phyloP scores from a whole-genome alignment of 2,797 vertebrate genomes.

The Cheracebus regulus region DNA sequence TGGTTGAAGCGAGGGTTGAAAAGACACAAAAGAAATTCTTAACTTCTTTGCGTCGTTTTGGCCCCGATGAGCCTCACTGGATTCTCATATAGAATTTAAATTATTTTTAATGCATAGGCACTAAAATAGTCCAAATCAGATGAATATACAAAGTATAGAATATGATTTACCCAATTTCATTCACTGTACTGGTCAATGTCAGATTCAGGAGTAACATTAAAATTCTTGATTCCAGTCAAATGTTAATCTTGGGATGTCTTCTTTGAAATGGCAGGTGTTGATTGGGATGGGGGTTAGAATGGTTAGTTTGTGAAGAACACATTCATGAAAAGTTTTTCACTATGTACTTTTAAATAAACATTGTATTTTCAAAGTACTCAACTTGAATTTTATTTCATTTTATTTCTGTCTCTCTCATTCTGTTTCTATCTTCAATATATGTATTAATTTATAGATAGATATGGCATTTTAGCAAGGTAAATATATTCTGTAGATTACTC shows the following conservation, averaged over 20 bases:
- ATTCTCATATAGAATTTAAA: not conserved
- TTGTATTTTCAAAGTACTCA: not conserved
- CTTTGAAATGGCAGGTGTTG: not conserved
- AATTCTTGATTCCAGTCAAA: not conserved
- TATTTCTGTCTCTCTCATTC: not conserved
- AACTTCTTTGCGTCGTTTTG: not conserved
- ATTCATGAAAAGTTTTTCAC: not conserved
- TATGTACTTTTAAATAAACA: not conserved
- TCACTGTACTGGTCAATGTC: not conserved
- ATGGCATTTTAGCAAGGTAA: not conserved
- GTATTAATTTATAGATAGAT: not conserved
- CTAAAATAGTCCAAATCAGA: not conserved
- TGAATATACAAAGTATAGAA: not conserved
- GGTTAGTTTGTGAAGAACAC: not conserved
- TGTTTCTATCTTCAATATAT: not conserved
- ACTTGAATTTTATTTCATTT: not conserved
- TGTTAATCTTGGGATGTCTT: not conserved
- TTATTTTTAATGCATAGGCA: not conserved
- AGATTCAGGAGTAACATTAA: not conserved
- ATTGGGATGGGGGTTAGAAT: not conserved
- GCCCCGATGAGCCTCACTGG: not conserved
- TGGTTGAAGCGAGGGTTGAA: not conserved
- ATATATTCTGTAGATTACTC: not conserved
- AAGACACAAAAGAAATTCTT: not conserved
- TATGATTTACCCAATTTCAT: not conserved